Conservation (phyloP, 2,797 vertebrate species). For the Pelochelys cantorii region DNA sequence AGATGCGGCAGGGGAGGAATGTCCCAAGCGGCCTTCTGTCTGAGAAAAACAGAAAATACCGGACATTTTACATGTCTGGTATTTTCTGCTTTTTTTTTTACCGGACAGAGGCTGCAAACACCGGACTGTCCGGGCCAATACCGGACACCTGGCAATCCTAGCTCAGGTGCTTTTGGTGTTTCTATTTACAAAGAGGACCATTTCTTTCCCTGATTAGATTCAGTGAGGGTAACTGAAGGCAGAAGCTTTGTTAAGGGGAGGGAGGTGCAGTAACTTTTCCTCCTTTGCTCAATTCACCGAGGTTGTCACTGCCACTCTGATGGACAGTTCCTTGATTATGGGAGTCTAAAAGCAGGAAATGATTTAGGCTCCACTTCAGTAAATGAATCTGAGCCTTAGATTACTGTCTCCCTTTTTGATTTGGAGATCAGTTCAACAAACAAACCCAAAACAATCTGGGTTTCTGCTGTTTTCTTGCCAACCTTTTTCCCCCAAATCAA, state of each 20-base stretch:
- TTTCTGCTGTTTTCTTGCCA: not conserved
- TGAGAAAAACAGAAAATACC: no score
- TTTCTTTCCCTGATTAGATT: not conserved
- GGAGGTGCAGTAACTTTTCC: not conserved
- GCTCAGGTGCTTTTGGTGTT: not conserved
- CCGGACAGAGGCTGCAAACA: no score
- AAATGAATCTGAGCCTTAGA: not conserved
- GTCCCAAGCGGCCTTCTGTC: no score
- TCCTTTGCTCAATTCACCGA: not conserved
- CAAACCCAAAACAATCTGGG: not conserved
- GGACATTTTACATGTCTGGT: no score
- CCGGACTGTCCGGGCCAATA: no score
- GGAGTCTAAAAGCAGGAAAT: fast-evolving
- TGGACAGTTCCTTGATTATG: not conserved
- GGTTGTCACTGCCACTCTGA: not conserved
- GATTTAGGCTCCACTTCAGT: not conserved
- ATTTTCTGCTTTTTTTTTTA: no score
- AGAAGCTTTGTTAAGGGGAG: not conserved
- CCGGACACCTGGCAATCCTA: no score
- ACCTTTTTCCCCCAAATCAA: not conserved
- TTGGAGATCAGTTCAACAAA: not conserved
- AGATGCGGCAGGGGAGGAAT: no score
- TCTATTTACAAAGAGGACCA: fast-evolving
- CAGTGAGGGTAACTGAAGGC: fast-evolving
- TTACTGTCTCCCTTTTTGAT: not conserved